These are phyloP conservation scores for Caenorhabditis macrosperma DNA, from an alignment of 2,888 invertebrate genomes.

Conservation along the genomic window DNA sequence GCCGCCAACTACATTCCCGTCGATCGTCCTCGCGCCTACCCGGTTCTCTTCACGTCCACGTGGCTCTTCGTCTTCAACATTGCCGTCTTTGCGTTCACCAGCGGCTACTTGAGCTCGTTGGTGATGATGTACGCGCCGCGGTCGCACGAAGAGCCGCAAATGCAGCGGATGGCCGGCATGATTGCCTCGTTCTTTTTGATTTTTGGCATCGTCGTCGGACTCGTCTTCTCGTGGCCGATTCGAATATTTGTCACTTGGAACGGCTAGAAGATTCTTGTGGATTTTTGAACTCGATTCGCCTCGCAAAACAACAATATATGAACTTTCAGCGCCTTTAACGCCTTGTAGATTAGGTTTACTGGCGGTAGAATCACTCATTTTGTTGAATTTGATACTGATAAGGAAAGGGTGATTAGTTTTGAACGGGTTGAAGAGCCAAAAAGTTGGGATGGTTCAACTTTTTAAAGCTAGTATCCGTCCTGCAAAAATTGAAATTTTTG, in stretches of 20 bases:
- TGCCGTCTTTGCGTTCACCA: slow-evolving; percentile 88
- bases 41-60: slow-evolving; percentile 88
- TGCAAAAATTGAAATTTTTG: no score
- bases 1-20: slow-evolving; percentile 90
- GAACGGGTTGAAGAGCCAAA: no score
- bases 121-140: slow-evolving; percentile 94
- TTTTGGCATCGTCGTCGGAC: slow-evolving; percentile 48
- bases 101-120: slow-evolving; percentile 93
- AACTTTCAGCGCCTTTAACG: no score
- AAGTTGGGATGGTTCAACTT: no score
- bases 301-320: no score
- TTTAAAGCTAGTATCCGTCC: no score
- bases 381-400: no score
- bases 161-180: slow-evolving; percentile 52
- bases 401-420: no score
- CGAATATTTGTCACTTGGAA: slow-evolving; percentile 17
- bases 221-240: slow-evolving; percentile 49
- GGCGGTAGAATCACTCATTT: no score
- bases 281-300: not conserved
- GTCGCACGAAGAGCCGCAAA: slow-evolving; percentile 38
- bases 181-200: slow-evolving; percentile 51
- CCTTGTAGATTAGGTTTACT: no score
- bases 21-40: slow-evolving; percentile 31
- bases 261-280: no score
- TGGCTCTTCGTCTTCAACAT: slow-evolving; percentile 79